Evolutionary conservation across 2,888 invertebrate species (phyloP).

Genomic region (Morpho helenor): DNA sequence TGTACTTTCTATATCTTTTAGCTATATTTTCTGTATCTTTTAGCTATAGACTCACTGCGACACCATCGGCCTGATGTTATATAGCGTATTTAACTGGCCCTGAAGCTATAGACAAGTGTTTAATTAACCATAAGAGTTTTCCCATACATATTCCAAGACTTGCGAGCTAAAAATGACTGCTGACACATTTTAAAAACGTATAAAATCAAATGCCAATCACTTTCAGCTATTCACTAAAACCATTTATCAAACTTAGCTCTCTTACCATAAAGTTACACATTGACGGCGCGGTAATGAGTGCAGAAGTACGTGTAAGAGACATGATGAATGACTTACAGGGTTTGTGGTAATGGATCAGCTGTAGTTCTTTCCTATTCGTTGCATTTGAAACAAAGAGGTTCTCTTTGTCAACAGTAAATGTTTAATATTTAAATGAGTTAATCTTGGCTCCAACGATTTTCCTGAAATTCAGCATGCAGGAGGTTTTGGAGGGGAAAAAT

Average conservation of each 20-base stretch:
- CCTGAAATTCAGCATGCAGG: too few relatives aligned
- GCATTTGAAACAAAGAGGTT: neutral
- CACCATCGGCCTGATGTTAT: too few relatives aligned
- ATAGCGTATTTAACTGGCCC: too few relatives aligned
- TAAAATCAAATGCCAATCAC: slow-evolving; percentile 21
- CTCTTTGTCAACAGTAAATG: too few relatives aligned
- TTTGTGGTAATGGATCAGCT: slow-evolving; percentile 17
- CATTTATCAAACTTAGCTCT: slow-evolving; percentile 21
- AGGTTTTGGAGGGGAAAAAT: too few relatives aligned
- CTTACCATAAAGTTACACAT: slow-evolving; percentile 22
- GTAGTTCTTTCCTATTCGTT: slow-evolving; percentile 6
- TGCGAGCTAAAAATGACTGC: neutral
- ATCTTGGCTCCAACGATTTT: too few relatives aligned
- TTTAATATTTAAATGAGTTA: too few relatives aligned
- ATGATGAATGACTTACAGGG: slow-evolving; percentile 24
- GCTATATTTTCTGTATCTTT: too few relatives aligned
- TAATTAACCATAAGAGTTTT: neutral
- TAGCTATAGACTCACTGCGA: too few relatives aligned
- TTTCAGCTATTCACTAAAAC: slow-evolving; percentile 20
- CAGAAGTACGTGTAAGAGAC: slow-evolving; percentile 9
- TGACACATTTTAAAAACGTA: slow-evolving; percentile 9
- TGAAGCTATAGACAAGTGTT: too few relatives aligned
- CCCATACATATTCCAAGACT: neutral
- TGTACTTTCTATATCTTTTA: too few relatives aligned
- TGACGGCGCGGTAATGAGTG: slow-evolving; percentile 22